Percentiles rank a stretch among this genome's conserved stretches.
Evolutionary conservation across 2,113 vertebrate genomes (phyloP).

Genomic region (Hyperoodon ampullatus): DNA sequence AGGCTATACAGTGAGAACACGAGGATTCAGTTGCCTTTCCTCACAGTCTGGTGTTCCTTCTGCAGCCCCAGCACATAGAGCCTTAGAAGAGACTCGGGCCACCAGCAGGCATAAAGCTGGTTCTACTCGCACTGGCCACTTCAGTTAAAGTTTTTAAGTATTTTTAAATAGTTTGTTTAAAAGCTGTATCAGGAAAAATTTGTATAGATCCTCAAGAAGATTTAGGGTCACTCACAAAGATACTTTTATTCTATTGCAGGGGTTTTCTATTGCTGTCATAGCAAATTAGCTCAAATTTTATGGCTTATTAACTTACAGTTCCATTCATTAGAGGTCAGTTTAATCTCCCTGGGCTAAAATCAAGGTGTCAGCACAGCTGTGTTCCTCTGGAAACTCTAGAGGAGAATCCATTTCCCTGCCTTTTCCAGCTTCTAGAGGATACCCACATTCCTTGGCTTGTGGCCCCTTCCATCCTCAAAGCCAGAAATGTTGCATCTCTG

Average conservation of each 20-base stretch:
- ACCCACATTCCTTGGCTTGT: neutral
- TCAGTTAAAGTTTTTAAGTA: neutral
- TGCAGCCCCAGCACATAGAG: fast-evolving
- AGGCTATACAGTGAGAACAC: neutral
- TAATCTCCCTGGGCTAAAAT: neutral
- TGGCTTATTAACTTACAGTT: neutral
- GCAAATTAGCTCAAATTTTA: neutral
- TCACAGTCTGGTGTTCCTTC: neutral
- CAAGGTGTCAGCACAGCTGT: neutral
- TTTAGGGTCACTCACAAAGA: neutral
- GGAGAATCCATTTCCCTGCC: neutral
- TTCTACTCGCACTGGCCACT: neutral
- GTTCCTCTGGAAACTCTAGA: neutral
- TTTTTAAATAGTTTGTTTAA: neutral
- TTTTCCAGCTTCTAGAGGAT: neutral
- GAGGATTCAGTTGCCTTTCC: neutral
- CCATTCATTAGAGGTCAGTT: neutral
- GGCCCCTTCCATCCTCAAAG: neutral
- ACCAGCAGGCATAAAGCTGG: neutral
- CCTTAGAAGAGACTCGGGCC: neutral
- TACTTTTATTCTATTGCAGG: neutral
- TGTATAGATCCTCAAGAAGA: neutral
- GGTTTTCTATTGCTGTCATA: neutral
- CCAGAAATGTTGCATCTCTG: neutral
- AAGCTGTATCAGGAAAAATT: neutral